phyloP scores from a whole-genome alignment of 2,113 vertebrate genomes.

The Nothocercus julius region DNA sequence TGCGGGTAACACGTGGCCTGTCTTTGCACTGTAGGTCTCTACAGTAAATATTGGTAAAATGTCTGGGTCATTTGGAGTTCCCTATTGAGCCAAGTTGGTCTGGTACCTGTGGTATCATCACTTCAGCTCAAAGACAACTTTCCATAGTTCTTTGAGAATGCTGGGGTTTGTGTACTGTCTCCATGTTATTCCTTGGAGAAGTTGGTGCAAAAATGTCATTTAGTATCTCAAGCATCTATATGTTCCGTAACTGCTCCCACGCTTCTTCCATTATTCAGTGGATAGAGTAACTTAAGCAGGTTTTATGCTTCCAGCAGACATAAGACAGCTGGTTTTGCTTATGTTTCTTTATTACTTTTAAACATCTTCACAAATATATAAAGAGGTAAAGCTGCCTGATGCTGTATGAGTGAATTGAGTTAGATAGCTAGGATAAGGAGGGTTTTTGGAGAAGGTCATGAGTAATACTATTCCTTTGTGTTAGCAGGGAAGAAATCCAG shows the following conservation, averaged over 20 bases:
- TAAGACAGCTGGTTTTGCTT: neutral
- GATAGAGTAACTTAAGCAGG: neutral
- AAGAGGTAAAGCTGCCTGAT: neutral
- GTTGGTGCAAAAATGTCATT: neutral
- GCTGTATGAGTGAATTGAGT: neutral
- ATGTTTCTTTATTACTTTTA: neutral
- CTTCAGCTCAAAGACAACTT: neutral
- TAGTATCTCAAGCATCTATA: neutral
- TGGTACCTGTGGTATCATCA: neutral
- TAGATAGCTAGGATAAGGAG: neutral
- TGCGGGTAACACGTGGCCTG: neutral
- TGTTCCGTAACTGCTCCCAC: neutral
- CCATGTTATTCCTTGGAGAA: neutral
- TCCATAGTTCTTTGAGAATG: neutral
- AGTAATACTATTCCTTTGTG: neutral
- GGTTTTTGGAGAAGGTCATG: neutral
- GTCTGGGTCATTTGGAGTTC: neutral
- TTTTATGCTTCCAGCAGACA: neutral
- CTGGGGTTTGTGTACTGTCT: neutral
- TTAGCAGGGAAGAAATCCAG: constrained; percentile 10
- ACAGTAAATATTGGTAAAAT: neutral
- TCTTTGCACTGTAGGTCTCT: neutral
- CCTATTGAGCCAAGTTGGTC: neutral
- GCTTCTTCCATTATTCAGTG: neutral
- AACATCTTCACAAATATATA: neutral